These are phyloP conservation scores for Microplitis mediator DNA, from an alignment of 1,140 invertebrate species.

Conservation along the genomic window DNA sequence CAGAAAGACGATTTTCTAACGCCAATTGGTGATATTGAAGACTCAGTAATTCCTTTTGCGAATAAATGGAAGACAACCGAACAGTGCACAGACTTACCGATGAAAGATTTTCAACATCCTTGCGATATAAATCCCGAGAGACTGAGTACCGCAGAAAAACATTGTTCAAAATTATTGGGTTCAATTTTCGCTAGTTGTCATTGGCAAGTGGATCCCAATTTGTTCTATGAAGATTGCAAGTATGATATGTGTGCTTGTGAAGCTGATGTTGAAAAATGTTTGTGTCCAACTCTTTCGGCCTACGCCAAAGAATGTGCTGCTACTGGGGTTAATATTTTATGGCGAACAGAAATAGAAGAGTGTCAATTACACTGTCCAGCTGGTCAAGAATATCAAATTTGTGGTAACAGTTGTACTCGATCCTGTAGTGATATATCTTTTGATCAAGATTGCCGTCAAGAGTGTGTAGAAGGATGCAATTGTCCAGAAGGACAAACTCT, in stretches of 20 bases:
- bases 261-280: slow-evolving; percentile 68
- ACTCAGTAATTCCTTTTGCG: slow-evolving; percentile 76
- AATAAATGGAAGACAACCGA: slow-evolving; percentile 88
- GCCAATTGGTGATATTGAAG: slow-evolving; percentile 81
- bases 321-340: slow-evolving; percentile 73
- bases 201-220: slow-evolving; percentile 76
- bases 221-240: slow-evolving; percentile 80
- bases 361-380: slow-evolving; percentile 79
- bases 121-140: slow-evolving; percentile 75
- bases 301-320: slow-evolving; percentile 81
- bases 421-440: slow-evolving; percentile 46
- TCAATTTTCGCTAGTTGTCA: slow-evolving; percentile 79
- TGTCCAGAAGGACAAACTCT: slow-evolving; percentile 80
- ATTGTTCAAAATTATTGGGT: slow-evolving; percentile 72
- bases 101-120: slow-evolving; percentile 67
- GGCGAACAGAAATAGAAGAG: slow-evolving; percentile 77
- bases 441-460: slow-evolving; percentile 61
- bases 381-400: slow-evolving; percentile 78
- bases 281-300: slow-evolving; percentile 80
- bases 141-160: slow-evolving; percentile 70
- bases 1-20: slow-evolving; percentile 90
- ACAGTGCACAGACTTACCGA: slow-evolving; percentile 68
- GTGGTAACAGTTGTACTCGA: slow-evolving; percentile 66
- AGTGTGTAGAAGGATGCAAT: slow-evolving; percentile 87
- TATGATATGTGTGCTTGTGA: slow-evolving; percentile 88